Evolutionary conservation across 2,888 invertebrate genomes (phyloP).

Genomic region (Frankliniella intonsa): DNA sequence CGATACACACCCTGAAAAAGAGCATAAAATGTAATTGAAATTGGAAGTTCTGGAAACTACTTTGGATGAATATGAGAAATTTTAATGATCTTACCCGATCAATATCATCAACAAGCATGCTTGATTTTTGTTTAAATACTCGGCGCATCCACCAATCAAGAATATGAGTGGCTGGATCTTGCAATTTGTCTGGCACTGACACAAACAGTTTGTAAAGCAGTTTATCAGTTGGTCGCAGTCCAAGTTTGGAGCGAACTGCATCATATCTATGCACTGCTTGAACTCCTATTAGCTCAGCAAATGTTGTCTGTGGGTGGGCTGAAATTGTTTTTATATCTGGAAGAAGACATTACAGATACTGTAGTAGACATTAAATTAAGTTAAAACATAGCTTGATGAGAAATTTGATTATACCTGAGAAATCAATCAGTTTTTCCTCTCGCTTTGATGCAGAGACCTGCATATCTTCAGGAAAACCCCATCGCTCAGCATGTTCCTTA

Average conservation of each 20-base stretch:
- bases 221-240: background rate
- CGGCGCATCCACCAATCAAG: background rate
- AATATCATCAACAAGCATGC: background rate
- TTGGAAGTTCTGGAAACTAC: background rate
- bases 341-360: background rate
- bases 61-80: background rate
- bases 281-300: background rate
- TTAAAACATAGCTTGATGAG: background rate
- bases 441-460: background rate
- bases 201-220: slow-evolving; percentile 1
- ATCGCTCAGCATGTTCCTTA: background rate
- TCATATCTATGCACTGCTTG: slow-evolving; percentile 9
- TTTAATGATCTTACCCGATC: background rate
- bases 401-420: background rate
- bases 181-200: background rate
- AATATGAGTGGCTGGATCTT: background rate
- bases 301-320: background rate
- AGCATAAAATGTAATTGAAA: background rate
- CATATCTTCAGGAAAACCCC: background rate
- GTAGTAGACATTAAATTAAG: background rate
- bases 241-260: background rate
- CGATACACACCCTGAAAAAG: background rate
- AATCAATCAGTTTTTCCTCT: background rate
- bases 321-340: background rate
- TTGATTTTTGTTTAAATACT: background rate